These are phyloP conservation scores for Torymus texanus DNA, from an alignment of 2,888 invertebrate genomes.

Conservation along the genomic window DNA sequence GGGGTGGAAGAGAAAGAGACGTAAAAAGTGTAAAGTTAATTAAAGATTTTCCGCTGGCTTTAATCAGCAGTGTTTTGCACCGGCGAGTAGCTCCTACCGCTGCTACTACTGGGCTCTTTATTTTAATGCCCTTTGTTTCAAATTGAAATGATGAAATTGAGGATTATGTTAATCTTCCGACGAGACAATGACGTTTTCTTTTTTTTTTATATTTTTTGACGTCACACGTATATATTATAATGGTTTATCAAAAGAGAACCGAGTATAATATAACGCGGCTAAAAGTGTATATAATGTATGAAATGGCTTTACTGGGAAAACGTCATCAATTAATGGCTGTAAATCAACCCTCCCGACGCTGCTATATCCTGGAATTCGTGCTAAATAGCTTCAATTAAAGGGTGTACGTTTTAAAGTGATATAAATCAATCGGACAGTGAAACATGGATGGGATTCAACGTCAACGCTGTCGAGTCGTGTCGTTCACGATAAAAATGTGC, in stretches of 20 bases:
- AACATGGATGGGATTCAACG: constrained; percentile 11
- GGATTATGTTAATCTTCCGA: background rate
- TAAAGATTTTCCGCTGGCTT: constrained; percentile 28
- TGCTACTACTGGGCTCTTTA: too few species aligned
- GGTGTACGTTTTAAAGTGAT: background rate
- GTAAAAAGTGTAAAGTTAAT: constrained; percentile 34
- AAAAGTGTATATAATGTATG: background rate
- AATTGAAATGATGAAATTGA: background rate
- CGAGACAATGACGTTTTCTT: background rate
- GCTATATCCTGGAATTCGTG: background rate
- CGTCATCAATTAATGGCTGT: constrained; percentile 22
- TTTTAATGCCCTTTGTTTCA: background rate
- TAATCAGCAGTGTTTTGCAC: background rate
- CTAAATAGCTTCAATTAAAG: constrained; percentile 38
- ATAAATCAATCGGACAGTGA: constrained; percentile 26
- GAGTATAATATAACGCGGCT: background rate
- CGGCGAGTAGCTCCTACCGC: too few species aligned
- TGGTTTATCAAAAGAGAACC: too few species aligned
- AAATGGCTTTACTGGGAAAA: background rate
- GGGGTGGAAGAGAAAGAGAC: background rate
- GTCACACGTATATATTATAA: background rate
- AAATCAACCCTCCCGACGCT: background rate
- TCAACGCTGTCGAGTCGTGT: too few species aligned
- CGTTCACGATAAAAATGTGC: too few species aligned
- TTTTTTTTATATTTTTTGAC: too few species aligned